phyloP scores from a whole-genome alignment of 2,888 invertebrate species.

The Erpobdella octoculata region DNA sequence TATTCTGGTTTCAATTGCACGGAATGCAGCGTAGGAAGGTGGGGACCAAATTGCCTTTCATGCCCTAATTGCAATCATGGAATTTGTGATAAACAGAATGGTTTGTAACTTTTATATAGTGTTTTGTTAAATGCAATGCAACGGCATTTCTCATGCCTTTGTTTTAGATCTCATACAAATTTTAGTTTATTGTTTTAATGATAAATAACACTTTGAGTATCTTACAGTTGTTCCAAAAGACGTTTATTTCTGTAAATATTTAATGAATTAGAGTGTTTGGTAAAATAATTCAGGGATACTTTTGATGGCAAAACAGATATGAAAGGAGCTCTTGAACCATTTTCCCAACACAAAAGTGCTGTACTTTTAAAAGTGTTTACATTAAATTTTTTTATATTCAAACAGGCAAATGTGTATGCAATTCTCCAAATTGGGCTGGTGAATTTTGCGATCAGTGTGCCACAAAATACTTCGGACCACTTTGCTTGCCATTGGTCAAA shows the following conservation, averaged over 20 bases:
- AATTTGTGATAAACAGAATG: slow-evolving; percentile 32
- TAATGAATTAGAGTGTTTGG: no score
- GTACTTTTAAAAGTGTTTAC: no score
- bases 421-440: slow-evolving; percentile 36
- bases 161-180: no score
- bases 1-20: slow-evolving; percentile 27
- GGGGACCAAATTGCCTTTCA: slow-evolving; percentile 31
- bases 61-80: slow-evolving; percentile 37
- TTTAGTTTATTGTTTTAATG: no score
- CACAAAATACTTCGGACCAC: slow-evolving; percentile 37
- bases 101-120: slow-evolving; percentile 19
- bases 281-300: no score
- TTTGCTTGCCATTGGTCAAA: slow-evolving; percentile 37
- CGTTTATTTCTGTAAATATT: no score
- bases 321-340: no score
- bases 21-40: slow-evolving; percentile 15
- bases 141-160: no score
- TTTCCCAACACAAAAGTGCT: no score
- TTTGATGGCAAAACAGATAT: no score
- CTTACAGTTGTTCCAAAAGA: no score
- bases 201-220: no score
- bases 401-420: slow-evolving; percentile 37
- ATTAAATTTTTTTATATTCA: neutral
- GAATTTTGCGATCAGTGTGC: slow-evolving; percentile 38
- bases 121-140: neutral